Conservation (phyloP, 2,888 invertebrate genomes). For the Zhengitettix transpicula region DNA sequence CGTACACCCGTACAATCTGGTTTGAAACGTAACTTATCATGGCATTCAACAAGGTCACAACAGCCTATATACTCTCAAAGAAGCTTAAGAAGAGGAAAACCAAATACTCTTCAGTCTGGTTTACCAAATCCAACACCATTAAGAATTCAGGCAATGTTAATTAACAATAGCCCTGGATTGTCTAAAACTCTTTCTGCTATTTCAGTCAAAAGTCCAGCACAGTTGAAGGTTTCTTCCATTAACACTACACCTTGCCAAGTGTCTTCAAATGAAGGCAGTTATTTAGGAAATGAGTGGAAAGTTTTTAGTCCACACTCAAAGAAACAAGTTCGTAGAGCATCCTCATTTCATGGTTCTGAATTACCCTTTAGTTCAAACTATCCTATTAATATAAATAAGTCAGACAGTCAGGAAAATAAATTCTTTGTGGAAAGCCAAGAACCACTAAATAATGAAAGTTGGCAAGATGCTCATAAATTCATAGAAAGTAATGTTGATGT, state of each 20-base stretch:
- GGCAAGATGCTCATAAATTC: slow-evolving; percentile 26
- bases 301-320: slow-evolving; percentile 9
- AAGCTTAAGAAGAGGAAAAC: slow-evolving; percentile 33
- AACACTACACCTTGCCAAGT: not conserved
- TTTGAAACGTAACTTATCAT: not conserved
- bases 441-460: slow-evolving; percentile 19
- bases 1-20: not conserved
- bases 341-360: slow-evolving; percentile 11
- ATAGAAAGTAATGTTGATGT: slow-evolving; percentile 22
- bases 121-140: slow-evolving; percentile 20
- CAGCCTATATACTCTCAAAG: slow-evolving; percentile 13
- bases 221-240: not conserved
- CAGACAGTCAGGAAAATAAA: slow-evolving; percentile 4
- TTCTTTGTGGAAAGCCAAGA: not conserved
- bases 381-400: slow-evolving; percentile 3
- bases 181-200: not conserved
- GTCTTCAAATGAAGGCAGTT: not conserved
- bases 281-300: not conserved
- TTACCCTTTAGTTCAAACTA: slow-evolving; percentile 7
- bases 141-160: not conserved
- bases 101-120: slow-evolving; percentile 30
- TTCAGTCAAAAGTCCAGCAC: not conserved
- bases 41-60: not conserved
- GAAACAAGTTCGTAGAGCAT: slow-evolving; percentile 11
- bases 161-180: not conserved